A percentile compares a stretch with the other conserved stretches of the same genome.
phyloP scores from a whole-genome alignment of 2,113 vertebrate genomes.

The Chionis minor region DNA sequence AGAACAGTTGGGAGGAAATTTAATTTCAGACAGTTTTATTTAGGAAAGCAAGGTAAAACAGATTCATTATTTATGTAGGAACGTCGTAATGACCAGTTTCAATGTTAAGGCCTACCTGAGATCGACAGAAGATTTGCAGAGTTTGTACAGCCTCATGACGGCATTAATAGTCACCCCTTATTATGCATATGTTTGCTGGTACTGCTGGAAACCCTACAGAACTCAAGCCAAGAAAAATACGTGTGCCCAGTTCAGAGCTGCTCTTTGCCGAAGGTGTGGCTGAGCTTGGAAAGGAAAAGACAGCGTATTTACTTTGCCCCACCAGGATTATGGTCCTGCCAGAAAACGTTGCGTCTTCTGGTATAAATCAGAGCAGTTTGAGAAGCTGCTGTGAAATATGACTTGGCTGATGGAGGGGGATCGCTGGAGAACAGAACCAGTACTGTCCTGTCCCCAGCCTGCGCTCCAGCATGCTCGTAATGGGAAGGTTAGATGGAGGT shows the following conservation, averaged over 20 bases:
- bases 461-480: background rate
- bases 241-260: background rate
- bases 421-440: background rate
- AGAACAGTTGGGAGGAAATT: background rate
- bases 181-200: background rate
- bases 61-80: background rate
- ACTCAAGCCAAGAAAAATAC: background rate
- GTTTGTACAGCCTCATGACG: fast-evolving
- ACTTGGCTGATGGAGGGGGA: background rate
- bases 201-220: background rate
- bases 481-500: background rate
- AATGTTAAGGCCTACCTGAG: background rate
- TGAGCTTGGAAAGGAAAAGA: background rate
- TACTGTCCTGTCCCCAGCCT: background rate
- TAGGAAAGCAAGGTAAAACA: background rate
- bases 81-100: background rate
- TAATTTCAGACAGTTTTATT: background rate
- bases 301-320: background rate
- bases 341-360: background rate
- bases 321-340: background rate
- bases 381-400: background rate
- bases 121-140: background rate
- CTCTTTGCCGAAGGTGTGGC: background rate
- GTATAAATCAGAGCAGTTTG: background rate
- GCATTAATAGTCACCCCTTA: background rate